Percentiles rank a stretch among this genome's conserved stretches.
Evolutionary conservation across 1,140 invertebrate species (phyloP).

Genomic region (Drosophila ironensis): DNA sequence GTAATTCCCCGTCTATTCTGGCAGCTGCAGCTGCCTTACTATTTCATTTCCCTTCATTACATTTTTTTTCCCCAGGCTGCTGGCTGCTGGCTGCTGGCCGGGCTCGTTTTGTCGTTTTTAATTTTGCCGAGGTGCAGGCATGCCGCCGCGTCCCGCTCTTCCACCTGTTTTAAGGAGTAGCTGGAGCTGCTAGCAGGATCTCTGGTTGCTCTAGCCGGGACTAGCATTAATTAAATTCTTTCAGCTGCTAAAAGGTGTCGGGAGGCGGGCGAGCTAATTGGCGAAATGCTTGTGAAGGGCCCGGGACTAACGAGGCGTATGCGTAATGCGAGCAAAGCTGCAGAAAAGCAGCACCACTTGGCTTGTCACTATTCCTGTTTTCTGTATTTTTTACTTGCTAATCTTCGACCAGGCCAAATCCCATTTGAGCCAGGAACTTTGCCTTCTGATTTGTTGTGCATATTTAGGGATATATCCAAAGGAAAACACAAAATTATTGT

Average conservation of each 20-base stretch:
- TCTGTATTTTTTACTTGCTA: slow-evolving; percentile 9
- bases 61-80: background rate
- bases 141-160: slow-evolving; percentile 2
- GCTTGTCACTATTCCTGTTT: slow-evolving; percentile 23
- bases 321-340: slow-evolving; percentile 34
- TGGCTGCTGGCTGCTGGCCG: no score
- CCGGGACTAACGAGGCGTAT: slow-evolving; percentile 44
- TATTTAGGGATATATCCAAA: background rate
- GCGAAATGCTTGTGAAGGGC: slow-evolving; percentile 46
- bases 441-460: slow-evolving; percentile 32
- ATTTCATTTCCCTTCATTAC: background rate
- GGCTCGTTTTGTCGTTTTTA: background rate
- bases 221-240: slow-evolving; percentile 78
- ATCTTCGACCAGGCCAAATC: slow-evolving; percentile 18
- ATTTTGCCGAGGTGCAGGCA: background rate
- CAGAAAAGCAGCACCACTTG: slow-evolving; percentile 1
- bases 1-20: background rate
- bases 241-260: slow-evolving; percentile 46
- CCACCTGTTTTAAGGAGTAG: slow-evolving; percentile 6
- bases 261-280: slow-evolving; percentile 39
- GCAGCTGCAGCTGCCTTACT: background rate
- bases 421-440: background rate
- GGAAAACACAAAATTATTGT: slow-evolving; percentile 50
- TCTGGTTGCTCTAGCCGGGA: slow-evolving; percentile 20
- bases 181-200: background rate